Evolutionary conservation across 2,888 invertebrate genomes (phyloP), one percentile per base, ranked within the genome.

Genomic region (Allygus modestus): DNA sequence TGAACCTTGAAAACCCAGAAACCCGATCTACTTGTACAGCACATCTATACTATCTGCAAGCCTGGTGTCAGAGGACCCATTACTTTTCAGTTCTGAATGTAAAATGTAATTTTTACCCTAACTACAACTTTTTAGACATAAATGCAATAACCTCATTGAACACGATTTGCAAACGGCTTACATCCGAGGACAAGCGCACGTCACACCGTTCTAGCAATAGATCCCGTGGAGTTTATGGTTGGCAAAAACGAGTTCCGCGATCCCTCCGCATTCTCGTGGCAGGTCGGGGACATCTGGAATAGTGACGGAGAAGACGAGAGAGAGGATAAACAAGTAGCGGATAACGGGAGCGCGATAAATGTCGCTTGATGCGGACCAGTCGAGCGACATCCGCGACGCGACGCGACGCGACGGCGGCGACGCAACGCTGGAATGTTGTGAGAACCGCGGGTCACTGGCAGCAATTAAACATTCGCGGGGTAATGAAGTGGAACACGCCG

Each of bases 281-380:
- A 54, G 20, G 20, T 23, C 54, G 23, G 20, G 11, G 65, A 65
- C 65, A 17, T 28, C 65, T 12, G 20, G 65, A 26, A 58, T 58
- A 58, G 58, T 58, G 58, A 58, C 58, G 58, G 58, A 9, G 58
- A 58, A 23, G 58, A 58, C 26, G 23, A 23, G 69, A n/a, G 69
- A 69, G 69, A 69, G 69, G 69, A 61, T 61, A 23, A 61, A n/a
- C n/a, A 61, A 33, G 71, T 71, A 71, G 71, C 71, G 71, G 71
- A 71, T 71, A 71, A 71, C 71, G 71, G 71, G 37, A 41, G 37
- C 20, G 20, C 28, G 71, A 71, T 71, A 71, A 71, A 71, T 71
- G 71, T 71, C 71, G 71, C 71, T 37, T 0, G 71, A 65, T 31
- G 65, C 31, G 71, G 31, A 71, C 71, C 41, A 31, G 69, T 69